These are phyloP conservation scores for Hassar affinis DNA, from an alignment of 2,113 vertebrate species.

Conservation along the genomic window DNA sequence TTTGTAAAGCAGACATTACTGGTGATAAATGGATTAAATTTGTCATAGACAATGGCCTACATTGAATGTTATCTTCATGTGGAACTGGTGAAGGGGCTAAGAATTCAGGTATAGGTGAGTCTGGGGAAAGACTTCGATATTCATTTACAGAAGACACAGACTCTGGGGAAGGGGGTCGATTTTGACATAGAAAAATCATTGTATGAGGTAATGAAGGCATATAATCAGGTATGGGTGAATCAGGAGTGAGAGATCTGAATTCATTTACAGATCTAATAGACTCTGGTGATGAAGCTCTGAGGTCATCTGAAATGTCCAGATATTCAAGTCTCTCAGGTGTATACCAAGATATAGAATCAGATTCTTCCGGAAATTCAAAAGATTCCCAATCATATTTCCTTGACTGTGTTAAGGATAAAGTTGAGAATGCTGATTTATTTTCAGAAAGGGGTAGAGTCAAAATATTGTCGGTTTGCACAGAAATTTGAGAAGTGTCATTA, in stretches of 20 bases:
- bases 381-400: not conserved
- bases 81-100: slow-evolving; percentile 43
- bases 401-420: not conserved
- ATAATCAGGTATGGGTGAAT: slow-evolving; percentile 59
- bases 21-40: slow-evolving; percentile 44
- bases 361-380: slow-evolving; percentile 8
- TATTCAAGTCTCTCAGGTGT: slow-evolving; percentile 38
- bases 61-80: not conserved
- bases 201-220: slow-evolving; percentile 31
- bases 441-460: not conserved
- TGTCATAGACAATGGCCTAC: not conserved
- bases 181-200: slow-evolving; percentile 2
- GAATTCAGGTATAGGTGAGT: slow-evolving; percentile 53
- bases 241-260: slow-evolving; percentile 58
- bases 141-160: slow-evolving; percentile 34
- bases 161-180: slow-evolving; percentile 40
- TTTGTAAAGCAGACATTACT: not conserved
- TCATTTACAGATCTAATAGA: slow-evolving; percentile 57
- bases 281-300: slow-evolving; percentile 56
- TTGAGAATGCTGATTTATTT: not conserved
- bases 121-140: slow-evolving; percentile 43
- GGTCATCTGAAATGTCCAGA: slow-evolving; percentile 21
- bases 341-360: slow-evolving; percentile 42
- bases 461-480: not conserved
- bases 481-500: not conserved